These are phyloP conservation scores for Aleiodes testaceus DNA, from an alignment of 2,888 invertebrate species.

Conservation along the genomic window DNA sequence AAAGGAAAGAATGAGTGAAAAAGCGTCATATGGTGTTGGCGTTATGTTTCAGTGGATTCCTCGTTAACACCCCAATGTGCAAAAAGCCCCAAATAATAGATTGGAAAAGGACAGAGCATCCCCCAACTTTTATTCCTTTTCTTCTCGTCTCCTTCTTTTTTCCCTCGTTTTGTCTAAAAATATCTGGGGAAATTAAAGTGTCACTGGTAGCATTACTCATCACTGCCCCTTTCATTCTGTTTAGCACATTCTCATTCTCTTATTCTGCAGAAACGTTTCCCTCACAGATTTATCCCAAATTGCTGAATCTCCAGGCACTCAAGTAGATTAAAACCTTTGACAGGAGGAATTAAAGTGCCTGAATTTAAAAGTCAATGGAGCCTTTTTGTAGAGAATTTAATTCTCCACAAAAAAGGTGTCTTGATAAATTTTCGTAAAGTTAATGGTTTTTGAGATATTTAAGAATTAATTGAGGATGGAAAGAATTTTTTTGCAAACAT, in stretches of 20 bases:
- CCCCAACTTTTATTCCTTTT: slow-evolving; percentile 5
- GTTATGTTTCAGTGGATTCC: slow-evolving; percentile 48
- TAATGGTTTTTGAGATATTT: too few species aligned
- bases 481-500: too few species aligned
- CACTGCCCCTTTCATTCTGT: not conserved
- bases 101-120: slow-evolving; percentile 50
- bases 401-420: too few species aligned
- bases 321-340: slow-evolving; percentile 4
- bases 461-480: too few species aligned
- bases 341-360: too few species aligned
- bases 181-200: slow-evolving; percentile 35
- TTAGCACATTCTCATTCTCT: not conserved
- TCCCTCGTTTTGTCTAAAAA: slow-evolving; percentile 32
- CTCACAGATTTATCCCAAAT: slow-evolving; percentile 39
- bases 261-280: slow-evolving; percentile 18
- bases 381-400: too few species aligned
- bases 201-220: slow-evolving; percentile 22
- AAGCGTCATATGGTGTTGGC: slow-evolving; percentile 60
- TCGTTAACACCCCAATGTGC: slow-evolving; percentile 61
- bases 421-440: too few species aligned
- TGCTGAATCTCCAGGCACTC: slow-evolving; percentile 47
- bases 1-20: slow-evolving; percentile 39
- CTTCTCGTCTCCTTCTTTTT: slow-evolving; percentile 21
- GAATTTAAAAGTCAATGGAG: too few species aligned
- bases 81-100: slow-evolving; percentile 54